Conservation (phyloP, 2,113 vertebrate species). For the Anseranas semipalmata region DNA sequence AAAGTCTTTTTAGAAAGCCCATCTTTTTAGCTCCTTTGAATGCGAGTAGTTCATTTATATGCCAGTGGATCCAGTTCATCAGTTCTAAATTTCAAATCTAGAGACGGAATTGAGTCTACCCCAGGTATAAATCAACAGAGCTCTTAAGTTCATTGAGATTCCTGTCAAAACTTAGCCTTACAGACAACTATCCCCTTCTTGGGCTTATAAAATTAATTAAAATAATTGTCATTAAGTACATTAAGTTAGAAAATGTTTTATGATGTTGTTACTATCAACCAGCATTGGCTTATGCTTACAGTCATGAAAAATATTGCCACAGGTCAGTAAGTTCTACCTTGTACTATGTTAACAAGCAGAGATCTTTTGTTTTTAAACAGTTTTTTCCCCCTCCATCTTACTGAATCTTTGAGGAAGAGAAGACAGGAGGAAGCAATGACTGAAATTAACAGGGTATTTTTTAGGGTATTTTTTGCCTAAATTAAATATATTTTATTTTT, state of each 20-base stretch:
- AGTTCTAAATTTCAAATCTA: neutral
- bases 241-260: neutral
- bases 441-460: neutral
- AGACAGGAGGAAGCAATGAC: neutral
- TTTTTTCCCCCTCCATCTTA: neutral
- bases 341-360: neutral
- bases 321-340: neutral
- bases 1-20: neutral
- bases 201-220: neutral
- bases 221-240: neutral
- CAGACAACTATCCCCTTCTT: neutral
- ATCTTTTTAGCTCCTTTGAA: neutral
- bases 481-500: neutral
- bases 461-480: neutral
- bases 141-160: neutral
- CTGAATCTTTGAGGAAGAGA: neutral
- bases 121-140: neutral
- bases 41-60: fast-evolving
- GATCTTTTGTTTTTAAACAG: neutral
- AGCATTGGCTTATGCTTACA: neutral
- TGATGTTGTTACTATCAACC: neutral
- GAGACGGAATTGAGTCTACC: neutral
- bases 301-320: neutral
- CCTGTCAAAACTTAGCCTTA: neutral
- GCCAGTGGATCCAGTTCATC: neutral